These are phyloP conservation scores for Toxostoma redivivum DNA, from an alignment of 2,113 vertebrate genomes.

Conservation along the genomic window DNA sequence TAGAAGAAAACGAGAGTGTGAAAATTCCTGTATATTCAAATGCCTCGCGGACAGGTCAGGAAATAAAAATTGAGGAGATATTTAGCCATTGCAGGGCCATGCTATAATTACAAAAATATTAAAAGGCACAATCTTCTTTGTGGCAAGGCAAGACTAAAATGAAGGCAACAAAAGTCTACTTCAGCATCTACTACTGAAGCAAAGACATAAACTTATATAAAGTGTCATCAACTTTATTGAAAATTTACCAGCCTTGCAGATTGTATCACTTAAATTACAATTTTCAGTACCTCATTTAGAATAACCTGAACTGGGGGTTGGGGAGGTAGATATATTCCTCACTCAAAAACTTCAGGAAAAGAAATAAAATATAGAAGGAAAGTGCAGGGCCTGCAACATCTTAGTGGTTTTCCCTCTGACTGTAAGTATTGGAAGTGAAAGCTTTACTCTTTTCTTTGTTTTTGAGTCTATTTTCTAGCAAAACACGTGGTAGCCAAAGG, in stretches of 20 bases:
- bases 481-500: neutral
- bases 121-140: neutral
- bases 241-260: neutral
- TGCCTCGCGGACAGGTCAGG: neutral
- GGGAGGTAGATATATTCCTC: neutral
- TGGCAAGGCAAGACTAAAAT: neutral
- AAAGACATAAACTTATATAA: neutral
- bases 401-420: neutral
- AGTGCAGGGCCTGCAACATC: neutral
- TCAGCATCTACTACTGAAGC: neutral
- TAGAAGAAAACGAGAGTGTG: neutral
- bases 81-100: neutral
- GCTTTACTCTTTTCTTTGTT: neutral
- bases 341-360: neutral
- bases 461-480: neutral
- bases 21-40: neutral
- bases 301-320: neutral
- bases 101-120: neutral
- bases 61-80: neutral
- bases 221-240: neutral
- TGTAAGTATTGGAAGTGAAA: neutral
- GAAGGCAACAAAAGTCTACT: neutral
- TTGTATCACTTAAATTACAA: neutral
- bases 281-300: neutral
- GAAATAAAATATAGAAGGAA: neutral